A percentile compares a stretch with the other conserved stretches of the same genome.
Evolutionary conservation across 1,140 invertebrate genomes (phyloP).

Genomic region (Penaeus indicus): DNA sequence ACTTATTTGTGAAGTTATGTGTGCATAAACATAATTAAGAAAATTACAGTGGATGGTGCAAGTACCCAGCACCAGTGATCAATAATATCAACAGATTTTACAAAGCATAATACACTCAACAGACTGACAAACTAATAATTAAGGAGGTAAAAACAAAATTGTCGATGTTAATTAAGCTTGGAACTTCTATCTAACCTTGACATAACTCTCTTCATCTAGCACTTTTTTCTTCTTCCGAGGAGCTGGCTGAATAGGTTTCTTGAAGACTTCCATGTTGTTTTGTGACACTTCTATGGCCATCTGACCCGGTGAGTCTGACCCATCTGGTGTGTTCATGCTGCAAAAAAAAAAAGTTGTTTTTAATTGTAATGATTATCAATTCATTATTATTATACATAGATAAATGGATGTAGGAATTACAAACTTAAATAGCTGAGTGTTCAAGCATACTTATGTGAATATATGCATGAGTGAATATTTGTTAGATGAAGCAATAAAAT

Average conservation of each 20-base stretch:
- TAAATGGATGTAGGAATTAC: no score
- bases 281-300: conserved; percentile 21
- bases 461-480: neutral
- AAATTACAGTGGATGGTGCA: no score
- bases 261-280: conserved; percentile 30
- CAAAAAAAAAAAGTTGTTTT: neutral
- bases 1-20: no score
- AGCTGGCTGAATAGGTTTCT: conserved; percentile 38
- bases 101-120: no score
- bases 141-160: neutral
- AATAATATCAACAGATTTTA: no score
- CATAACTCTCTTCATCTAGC: conserved; percentile 36
- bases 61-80: no score
- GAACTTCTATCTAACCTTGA: conserved; percentile 9
- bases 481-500: no score
- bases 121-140: neutral
- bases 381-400: no score
- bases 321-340: neutral
- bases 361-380: no score
- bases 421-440: no score
- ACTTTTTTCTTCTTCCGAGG: conserved; percentile 46
- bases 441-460: neutral
- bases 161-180: neutral
- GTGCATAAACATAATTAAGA: no score
- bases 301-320: neutral